Percentiles rank a stretch among this genome's conserved stretches.
Conservation (phyloP, 2,113 vertebrate species). For the Puma concolor region DNA sequence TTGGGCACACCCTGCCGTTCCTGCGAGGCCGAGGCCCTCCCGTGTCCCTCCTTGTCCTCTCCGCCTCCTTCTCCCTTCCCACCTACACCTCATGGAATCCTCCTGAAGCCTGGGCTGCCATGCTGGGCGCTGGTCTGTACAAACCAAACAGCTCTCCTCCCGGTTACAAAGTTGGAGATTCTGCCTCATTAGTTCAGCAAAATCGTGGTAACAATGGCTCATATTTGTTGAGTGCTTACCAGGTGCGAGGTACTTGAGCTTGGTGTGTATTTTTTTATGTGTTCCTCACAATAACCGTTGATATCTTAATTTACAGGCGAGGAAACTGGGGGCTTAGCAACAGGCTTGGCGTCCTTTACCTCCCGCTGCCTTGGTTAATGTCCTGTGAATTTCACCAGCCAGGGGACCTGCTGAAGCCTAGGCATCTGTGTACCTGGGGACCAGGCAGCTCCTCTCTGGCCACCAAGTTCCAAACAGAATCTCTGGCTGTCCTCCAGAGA, state of each 20-base stretch:
- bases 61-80: too few relatives aligned
- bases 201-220: background rate
- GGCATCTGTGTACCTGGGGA: background rate
- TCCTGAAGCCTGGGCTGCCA: background rate
- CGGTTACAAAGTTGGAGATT: background rate
- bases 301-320: background rate
- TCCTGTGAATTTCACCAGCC: background rate
- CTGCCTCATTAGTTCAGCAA: background rate
- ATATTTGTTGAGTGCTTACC: background rate
- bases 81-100: fast-evolving
- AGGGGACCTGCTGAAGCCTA: background rate
- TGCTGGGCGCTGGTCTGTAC: fast-evolving
- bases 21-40: background rate
- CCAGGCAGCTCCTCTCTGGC: background rate
- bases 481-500: background rate
- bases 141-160: background rate
- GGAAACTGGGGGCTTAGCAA: background rate
- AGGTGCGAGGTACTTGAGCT: background rate
- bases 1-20: fast-evolving
- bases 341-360: background rate
- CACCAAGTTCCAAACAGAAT: background rate
- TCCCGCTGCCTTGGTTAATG: background rate
- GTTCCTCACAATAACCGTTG: background rate
- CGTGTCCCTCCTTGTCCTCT: too few relatives aligned
- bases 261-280: fast-evolving